Evolutionary conservation across 1,140 invertebrate species (phyloP).

Genomic region (Hydropsyche tenuis): DNA sequence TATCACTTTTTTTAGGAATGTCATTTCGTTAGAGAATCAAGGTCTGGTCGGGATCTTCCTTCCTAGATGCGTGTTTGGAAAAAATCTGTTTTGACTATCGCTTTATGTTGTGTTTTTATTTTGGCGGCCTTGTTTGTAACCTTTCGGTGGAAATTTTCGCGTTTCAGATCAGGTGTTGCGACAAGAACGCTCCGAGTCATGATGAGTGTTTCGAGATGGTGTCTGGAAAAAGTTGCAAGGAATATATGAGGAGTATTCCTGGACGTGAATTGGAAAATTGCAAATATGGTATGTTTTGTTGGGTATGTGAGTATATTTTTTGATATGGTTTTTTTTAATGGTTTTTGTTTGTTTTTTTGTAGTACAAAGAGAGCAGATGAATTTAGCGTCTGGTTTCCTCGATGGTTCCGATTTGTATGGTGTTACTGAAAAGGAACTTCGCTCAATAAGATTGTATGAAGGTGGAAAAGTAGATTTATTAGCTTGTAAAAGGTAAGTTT

Average conservation of each 20-base stretch:
- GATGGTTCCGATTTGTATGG: conserved; percentile 90
- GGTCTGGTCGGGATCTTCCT: no score
- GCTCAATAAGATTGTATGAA: conserved; percentile 76
- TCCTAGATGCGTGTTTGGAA: no score
- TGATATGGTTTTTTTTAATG: neutral
- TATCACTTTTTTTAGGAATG: no score
- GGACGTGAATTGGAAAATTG: conserved; percentile 70
- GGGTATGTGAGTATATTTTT: neutral
- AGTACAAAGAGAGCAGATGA: conserved; percentile 83
- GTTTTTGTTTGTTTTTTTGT: conserved; percentile 37
- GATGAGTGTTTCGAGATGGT: conserved; percentile 39
- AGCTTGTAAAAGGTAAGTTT: conserved; percentile 65
- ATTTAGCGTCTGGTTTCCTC: conserved; percentile 84
- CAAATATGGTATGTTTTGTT: conserved; percentile 64
- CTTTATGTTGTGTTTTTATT: no score
- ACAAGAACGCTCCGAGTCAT: conserved; percentile 50
- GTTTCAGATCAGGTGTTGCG: conserved; percentile 63
- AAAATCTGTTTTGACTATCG: no score
- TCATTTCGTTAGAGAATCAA: no score
- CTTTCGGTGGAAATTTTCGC: neutral
- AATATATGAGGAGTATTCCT: conserved; percentile 78
- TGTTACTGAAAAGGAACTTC: conserved; percentile 70
- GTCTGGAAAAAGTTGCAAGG: conserved; percentile 63
- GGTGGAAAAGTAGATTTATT: conserved; percentile 71
- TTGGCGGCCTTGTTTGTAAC: no score